These are phyloP conservation scores for Geophilus truncorum DNA, from an alignment of 2,888 invertebrate genomes.

Conservation along the genomic window DNA sequence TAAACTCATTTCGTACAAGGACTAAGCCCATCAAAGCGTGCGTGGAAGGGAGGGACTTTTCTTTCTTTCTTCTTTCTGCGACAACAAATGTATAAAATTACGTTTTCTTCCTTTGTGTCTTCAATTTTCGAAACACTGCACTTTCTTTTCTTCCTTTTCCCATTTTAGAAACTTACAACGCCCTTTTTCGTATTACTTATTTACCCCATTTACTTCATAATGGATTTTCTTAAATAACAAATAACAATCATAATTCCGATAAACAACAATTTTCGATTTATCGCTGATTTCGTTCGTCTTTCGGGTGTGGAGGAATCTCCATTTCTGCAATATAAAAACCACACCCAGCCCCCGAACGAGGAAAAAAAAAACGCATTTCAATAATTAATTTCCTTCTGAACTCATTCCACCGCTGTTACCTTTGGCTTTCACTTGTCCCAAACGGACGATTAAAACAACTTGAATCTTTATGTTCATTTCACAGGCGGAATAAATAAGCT, in stretches of 20 bases:
- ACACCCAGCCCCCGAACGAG: background rate
- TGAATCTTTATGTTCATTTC: background rate
- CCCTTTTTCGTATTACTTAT: background rate
- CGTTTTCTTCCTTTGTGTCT: background rate
- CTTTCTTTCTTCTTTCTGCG: background rate
- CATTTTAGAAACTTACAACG: background rate
- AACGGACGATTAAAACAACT: background rate
- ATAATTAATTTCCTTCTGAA: background rate
- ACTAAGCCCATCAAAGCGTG: background rate
- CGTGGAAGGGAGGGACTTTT: background rate
- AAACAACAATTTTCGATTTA: background rate
- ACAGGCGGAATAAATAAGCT: background rate
- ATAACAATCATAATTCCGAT: background rate
- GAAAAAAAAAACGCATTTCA: background rate
- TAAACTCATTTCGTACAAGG: background rate
- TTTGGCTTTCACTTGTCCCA: background rate
- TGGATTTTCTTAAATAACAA: background rate
- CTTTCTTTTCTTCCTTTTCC: too few relatives aligned
- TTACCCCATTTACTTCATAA: background rate
- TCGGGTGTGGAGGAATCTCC: background rate
- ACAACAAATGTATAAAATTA: constrained; percentile 1
- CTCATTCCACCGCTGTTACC: background rate
- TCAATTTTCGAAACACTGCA: background rate
- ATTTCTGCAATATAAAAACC: background rate
- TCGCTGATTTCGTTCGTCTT: background rate